Conservation (phyloP, 2,113 vertebrate genomes). For the Daphoenositta chrysoptera region DNA sequence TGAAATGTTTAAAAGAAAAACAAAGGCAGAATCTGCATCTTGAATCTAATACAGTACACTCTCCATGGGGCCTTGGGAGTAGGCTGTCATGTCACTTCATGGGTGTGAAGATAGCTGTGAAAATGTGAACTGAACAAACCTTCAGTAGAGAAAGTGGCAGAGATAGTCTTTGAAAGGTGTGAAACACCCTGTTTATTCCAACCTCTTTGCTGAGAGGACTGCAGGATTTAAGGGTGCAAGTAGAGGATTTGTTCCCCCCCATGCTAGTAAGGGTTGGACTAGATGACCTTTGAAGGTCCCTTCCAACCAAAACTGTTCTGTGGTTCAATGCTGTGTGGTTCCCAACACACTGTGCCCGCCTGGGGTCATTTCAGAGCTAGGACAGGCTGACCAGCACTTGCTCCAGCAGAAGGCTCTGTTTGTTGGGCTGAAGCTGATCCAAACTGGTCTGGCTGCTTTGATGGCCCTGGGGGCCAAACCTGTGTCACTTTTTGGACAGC, state of each 20-base stretch:
- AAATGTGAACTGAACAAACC: background rate
- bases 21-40: background rate
- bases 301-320: background rate
- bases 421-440: background rate
- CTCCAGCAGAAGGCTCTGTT: background rate
- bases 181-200: background rate
- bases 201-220: background rate
- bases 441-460: background rate
- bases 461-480: background rate
- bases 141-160: background rate
- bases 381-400: background rate
- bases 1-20: background rate
- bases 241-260: background rate
- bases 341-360: background rate
- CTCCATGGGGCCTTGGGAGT: rapidly evolving
- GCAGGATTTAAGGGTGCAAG: background rate
- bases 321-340: background rate
- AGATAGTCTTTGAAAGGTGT: background rate
- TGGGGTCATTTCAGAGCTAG: background rate
- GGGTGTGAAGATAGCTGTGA: background rate
- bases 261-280: background rate
- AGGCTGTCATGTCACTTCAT: background rate
- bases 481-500: background rate
- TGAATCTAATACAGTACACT: background rate
- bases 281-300: background rate